phyloP scores from a whole-genome alignment of 2,888 invertebrate genomes.

The Cryptus viduatorius region DNA sequence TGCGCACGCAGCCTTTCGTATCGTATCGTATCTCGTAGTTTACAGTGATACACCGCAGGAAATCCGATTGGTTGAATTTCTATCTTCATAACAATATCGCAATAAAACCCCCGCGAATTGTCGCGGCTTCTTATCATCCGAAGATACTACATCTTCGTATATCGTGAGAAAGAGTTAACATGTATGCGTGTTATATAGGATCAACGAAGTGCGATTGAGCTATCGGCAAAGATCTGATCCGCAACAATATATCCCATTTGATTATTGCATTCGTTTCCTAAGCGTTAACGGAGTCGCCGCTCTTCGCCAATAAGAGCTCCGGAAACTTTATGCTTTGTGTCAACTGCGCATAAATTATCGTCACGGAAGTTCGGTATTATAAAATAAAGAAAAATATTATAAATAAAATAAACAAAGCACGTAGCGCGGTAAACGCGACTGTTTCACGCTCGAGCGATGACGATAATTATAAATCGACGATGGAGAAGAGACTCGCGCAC shows the following conservation, averaged over 20 bases:
- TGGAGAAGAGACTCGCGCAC: no score
- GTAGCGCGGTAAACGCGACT: neutral
- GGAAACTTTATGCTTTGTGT: neutral
- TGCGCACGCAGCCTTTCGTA: no score
- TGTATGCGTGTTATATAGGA: neutral
- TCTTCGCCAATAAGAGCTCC: neutral
- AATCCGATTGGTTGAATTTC: neutral
- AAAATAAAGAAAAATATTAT: neutral
- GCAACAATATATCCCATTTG: neutral
- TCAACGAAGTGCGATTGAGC: conserved; percentile 1
- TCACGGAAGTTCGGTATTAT: neutral
- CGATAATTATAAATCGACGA: neutral
- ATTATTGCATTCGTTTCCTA: neutral
- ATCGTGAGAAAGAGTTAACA: neutral
- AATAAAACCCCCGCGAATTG: neutral
- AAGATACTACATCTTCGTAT: neutral
- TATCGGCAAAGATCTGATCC: conserved; percentile 7
- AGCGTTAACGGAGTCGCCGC: neutral
- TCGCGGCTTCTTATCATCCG: neutral
- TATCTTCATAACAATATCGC: neutral
- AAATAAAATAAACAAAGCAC: neutral
- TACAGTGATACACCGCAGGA: neutral
- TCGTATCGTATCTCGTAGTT: no score
- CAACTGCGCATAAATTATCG: neutral
- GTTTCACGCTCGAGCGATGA: neutral